Conservation (phyloP, 2,888 invertebrate species). For the Trissolcus japonicus region DNA sequence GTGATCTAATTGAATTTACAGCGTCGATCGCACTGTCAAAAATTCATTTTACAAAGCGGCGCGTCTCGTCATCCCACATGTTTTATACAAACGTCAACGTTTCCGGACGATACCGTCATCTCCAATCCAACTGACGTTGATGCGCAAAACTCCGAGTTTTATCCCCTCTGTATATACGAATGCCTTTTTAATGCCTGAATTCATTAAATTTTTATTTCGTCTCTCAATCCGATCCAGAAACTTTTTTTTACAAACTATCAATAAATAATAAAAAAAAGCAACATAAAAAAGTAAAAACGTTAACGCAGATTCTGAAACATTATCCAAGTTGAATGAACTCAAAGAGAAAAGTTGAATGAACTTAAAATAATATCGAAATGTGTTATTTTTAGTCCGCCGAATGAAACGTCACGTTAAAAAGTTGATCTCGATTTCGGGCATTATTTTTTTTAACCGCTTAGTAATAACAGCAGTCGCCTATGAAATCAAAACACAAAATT, state of each 20-base stretch:
- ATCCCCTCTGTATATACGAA: constrained; percentile 18
- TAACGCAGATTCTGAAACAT: too few relatives aligned
- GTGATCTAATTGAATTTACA: constrained; percentile 39
- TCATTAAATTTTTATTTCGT: neutral
- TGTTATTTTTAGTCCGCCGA: too few relatives aligned
- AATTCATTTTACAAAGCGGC: constrained; percentile 35
- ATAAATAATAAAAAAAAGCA: too few relatives aligned
- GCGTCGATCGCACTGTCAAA: constrained; percentile 34
- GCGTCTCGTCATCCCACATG: constrained; percentile 18
- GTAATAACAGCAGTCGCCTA: too few relatives aligned
- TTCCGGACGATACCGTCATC: constrained; percentile 49
- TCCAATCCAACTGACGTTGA: constrained; percentile 28
- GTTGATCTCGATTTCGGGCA: too few relatives aligned
- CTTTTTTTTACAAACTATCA: neutral
- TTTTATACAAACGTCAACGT: constrained; percentile 24
- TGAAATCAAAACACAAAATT: too few relatives aligned
- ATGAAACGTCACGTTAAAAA: too few relatives aligned
- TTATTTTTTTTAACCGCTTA: too few relatives aligned
- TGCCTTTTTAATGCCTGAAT: neutral
- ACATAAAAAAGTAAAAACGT: too few relatives aligned
- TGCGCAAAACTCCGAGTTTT: constrained; percentile 41
- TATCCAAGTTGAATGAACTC: too few relatives aligned
- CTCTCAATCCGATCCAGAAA: neutral
- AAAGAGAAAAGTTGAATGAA: too few relatives aligned
- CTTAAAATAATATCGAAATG: too few relatives aligned